These are phyloP conservation scores for Biston betularia DNA, from an alignment of 2,888 invertebrate genomes.

Conservation along the genomic window DNA sequence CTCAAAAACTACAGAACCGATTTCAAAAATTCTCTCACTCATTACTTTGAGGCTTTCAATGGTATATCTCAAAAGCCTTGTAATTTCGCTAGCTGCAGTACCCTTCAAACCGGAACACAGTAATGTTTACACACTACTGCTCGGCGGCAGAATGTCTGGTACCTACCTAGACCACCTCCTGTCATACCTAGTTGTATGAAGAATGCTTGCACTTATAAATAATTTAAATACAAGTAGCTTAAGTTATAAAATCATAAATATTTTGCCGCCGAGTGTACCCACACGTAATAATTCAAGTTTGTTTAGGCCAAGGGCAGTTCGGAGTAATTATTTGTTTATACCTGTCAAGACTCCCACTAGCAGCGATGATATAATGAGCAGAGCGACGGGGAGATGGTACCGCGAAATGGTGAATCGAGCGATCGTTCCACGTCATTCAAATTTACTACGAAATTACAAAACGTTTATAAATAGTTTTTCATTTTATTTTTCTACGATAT, in stretches of 20 bases:
- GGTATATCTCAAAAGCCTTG: too few relatives aligned
- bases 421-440: background rate
- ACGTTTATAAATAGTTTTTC: background rate
- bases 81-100: too few relatives aligned
- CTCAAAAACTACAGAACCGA: too few relatives aligned
- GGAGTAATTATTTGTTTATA: conserved; percentile 32
- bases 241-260: background rate
- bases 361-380: conserved; percentile 18
- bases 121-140: too few relatives aligned
- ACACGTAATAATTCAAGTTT: conserved; percentile 22
- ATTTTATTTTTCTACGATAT: background rate
- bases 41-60: too few relatives aligned
- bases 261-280: conserved; percentile 11
- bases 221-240: background rate
- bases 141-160: too few relatives aligned
- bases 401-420: conserved; percentile 24
- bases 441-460: background rate
- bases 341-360: conserved; percentile 24
- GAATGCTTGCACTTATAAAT: background rate
- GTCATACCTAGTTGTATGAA: background rate
- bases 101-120: too few relatives aligned
- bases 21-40: too few relatives aligned
- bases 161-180: too few relatives aligned
- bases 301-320: conserved; percentile 34
- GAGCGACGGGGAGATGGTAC: conserved; percentile 4